phyloP scores from a whole-genome alignment of 2,797 vertebrate genomes.

The Sebastes elongatus region DNA sequence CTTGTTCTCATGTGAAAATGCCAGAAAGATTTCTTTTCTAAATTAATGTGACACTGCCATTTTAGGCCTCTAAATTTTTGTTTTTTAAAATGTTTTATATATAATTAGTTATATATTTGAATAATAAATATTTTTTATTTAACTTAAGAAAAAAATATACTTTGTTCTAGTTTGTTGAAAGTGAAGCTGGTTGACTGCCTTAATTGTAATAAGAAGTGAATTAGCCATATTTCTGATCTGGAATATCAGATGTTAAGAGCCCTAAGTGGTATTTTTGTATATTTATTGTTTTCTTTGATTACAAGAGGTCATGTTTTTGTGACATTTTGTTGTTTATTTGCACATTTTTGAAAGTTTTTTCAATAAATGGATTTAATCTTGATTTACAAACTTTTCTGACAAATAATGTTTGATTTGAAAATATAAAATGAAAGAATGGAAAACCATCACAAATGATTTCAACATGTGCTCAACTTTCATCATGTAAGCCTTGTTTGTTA shows the following conservation, averaged over 20 bases:
- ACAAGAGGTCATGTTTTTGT: slow-evolving; percentile 41
- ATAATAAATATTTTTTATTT: slow-evolving; percentile 48
- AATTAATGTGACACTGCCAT: slow-evolving; percentile 71
- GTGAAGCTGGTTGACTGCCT: slow-evolving; percentile 64
- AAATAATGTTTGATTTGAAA: background rate
- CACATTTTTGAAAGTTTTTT: slow-evolving; percentile 53
- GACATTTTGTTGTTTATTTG: slow-evolving; percentile 52
- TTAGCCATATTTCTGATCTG: slow-evolving; percentile 36
- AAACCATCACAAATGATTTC: background rate
- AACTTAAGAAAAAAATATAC: slow-evolving; percentile 48
- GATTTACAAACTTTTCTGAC: background rate
- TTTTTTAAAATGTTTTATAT: background rate
- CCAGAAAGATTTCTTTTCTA: slow-evolving; percentile 45
- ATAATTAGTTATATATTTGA: slow-evolving; percentile 47
- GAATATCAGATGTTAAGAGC: slow-evolving; percentile 42
- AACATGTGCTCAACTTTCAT: background rate
- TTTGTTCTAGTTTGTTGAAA: slow-evolving; percentile 54
- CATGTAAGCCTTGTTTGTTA: background rate
- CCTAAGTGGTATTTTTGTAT: slow-evolving; percentile 52
- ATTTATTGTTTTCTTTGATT: slow-evolving; percentile 55
- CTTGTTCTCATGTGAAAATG: slow-evolving; percentile 44
- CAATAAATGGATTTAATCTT: slow-evolving; percentile 58
- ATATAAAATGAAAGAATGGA: background rate
- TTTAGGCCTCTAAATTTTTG: slow-evolving; percentile 40
- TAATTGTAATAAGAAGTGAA: slow-evolving; percentile 47